A percentile compares a stretch with the other conserved stretches of the same genome.
phyloP scores from a whole-genome alignment of 2,113 vertebrate genomes.

The Psephotus haematonotus region DNA sequence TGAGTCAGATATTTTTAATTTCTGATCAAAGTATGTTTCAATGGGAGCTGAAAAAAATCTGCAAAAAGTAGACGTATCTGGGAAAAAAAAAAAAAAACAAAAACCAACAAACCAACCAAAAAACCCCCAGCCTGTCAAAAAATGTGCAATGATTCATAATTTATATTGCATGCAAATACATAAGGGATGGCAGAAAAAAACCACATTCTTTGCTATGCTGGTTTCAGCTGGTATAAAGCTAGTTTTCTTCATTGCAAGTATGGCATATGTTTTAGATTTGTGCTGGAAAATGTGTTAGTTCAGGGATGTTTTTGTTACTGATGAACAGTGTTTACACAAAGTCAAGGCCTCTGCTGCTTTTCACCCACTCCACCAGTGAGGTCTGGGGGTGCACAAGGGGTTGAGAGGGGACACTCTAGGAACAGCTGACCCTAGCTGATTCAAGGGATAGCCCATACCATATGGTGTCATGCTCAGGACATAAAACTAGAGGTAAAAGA shows the following conservation, averaged over 20 bases:
- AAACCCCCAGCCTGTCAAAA: background rate
- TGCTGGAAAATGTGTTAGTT: background rate
- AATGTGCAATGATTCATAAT: background rate
- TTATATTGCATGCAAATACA: background rate
- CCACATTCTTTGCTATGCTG: background rate
- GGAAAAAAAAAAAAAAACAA: background rate
- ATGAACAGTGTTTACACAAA: background rate
- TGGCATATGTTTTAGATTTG: background rate
- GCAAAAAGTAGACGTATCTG: background rate
- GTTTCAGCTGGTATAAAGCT: background rate
- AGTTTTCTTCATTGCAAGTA: background rate
- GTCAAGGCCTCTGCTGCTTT: background rate
- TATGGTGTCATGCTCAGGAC: accelerated
- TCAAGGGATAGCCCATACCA: background rate
- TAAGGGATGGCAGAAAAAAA: background rate
- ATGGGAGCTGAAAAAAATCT: background rate
- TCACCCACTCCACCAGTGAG: accelerated
- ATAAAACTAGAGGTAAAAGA: background rate
- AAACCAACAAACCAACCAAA: too few species aligned
- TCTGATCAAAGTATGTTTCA: background rate
- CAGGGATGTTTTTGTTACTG: accelerated
- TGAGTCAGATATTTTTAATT: too few species aligned
- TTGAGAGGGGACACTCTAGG: background rate
- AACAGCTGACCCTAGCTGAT: background rate
- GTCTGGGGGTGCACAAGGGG: background rate